Evolutionary conservation across 2,888 invertebrate species (phyloP).

Genomic region (Heliconius ismenius): DNA sequence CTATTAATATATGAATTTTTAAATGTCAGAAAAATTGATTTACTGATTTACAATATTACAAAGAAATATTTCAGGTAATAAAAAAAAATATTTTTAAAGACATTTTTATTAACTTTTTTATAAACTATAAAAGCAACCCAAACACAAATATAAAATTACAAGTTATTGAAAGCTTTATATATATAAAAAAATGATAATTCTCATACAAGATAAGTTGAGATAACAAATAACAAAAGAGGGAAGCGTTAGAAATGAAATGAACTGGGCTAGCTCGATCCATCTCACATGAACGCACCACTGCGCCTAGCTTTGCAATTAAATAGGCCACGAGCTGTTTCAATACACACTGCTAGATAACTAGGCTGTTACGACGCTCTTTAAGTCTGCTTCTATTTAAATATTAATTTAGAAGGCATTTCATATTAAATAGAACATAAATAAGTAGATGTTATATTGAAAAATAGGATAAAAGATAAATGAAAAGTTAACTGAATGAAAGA

Average conservation of each 20-base stretch:
- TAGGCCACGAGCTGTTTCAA: conserved; percentile 47
- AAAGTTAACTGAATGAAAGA: background rate
- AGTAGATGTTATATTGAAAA: background rate
- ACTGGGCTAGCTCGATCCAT: conserved; percentile 50
- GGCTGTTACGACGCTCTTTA: conserved; percentile 14
- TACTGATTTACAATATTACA: no score
- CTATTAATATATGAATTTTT: no score
- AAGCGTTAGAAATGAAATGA: conserved; percentile 37
- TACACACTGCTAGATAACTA: conserved; percentile 27
- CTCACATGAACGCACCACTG: conserved; percentile 57
- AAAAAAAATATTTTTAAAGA: no score
- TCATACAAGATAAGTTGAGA: background rate
- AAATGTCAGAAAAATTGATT: no score
- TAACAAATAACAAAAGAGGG: conserved; percentile 15
- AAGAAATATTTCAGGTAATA: no score
- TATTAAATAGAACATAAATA: background rate
- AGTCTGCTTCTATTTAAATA: background rate
- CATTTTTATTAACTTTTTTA: no score
- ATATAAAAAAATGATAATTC: conserved; percentile 38
- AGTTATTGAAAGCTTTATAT: background rate
- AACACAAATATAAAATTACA: no score
- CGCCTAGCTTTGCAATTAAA: conserved; percentile 56
- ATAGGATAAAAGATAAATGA: background rate
- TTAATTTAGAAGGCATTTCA: background rate
- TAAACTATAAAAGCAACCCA: no score